Base-by-base conservation (phyloP, 1,140 invertebrate genomes). In the Drosophila azteca region DNA sequence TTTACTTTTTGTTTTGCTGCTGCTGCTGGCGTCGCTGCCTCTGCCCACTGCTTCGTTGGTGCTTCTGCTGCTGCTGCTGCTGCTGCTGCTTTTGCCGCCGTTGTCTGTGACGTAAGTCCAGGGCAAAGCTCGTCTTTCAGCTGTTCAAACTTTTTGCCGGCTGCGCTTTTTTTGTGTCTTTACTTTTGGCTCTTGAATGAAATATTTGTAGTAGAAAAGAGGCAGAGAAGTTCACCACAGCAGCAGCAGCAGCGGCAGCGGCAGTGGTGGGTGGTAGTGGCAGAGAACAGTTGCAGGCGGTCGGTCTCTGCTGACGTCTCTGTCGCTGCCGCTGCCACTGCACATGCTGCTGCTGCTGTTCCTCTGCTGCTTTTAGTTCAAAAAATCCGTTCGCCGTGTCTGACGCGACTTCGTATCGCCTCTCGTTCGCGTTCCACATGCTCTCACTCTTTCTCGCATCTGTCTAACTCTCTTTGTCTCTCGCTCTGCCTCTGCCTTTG, bases 311-410 rank as follows among this genome's bases (percentile, higher is more conserved):
- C 48, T 44, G 61, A 29, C 49, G 35, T 17, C 39, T 41, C 55
- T 61, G 66, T 58, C 43, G 15, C 22, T 49, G 54, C 31, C 7
- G 22, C 39, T 44, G 62, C 69, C 39, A 26, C 63, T 74, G 55
- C 39, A 20, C 17, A 20, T 29, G 57, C 61, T 59, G 29, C 41
- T 50, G 66, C 60, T 73, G 73, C 55, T 53, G 26, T 31, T 22
- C 41, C 50, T 41, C 13, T 39, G 45, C 41, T 63, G 44, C 29
- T 22, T 44, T 62, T 71, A 63, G 79, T 81, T 77, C 50, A 79
- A 53, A 66, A 63, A 79, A 79, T 39, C 35, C 77, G 77, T 66
- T 81, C 54, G 72, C 59, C 59, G 78, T 79, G 63, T 52, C 72
- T 68, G 78, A 79, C 72, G 75, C 66, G 57, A 39, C 35, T 39